Conservation (phyloP, 2,797 vertebrate species). For the Anolis apletophallus region DNA sequence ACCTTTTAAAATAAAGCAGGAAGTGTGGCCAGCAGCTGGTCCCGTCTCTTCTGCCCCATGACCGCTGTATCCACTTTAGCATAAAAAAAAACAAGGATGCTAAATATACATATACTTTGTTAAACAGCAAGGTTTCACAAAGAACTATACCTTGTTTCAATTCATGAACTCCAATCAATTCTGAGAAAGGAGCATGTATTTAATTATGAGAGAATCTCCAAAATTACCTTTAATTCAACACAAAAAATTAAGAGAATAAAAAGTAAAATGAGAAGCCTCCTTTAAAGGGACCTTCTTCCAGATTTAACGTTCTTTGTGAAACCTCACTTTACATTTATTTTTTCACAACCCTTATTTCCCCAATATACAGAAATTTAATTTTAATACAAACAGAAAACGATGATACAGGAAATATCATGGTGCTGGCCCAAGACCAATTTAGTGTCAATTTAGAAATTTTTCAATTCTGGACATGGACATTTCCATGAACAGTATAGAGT, state of each 20-base stretch:
- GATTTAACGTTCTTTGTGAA: slow-evolving; percentile 89
- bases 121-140: slow-evolving; percentile 92
- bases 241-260: slow-evolving; percentile 3
- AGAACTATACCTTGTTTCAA: slow-evolving; percentile 76
- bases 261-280: background rate
- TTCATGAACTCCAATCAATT: slow-evolving; percentile 33
- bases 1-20: slow-evolving; percentile 99
- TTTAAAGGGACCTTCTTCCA: slow-evolving; percentile 5
- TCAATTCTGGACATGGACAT: slow-evolving; percentile 59
- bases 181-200: slow-evolving; percentile 35
- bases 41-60: slow-evolving; percentile 96
- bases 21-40: slow-evolving; percentile 96
- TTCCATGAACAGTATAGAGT: slow-evolving; percentile 52
- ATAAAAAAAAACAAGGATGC: slow-evolving; percentile 99
- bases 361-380: slow-evolving; percentile 78
- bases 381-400: slow-evolving; percentile 67
- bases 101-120: slow-evolving; percentile 93
- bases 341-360: slow-evolving; percentile 76
- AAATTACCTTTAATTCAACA: slow-evolving; percentile 60
- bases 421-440: slow-evolving; percentile 72
- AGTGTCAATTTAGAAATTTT: slow-evolving; percentile 57
- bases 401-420: slow-evolving; percentile 69
- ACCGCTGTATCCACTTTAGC: slow-evolving; percentile 99
- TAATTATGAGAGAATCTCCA: slow-evolving; percentile 45
- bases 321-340: slow-evolving; percentile 88